Percentiles rank a stretch among this genome's conserved stretches.
These are phyloP conservation scores for Bemisia tabaci DNA, from an alignment of 1,140 invertebrate species.

Conservation along the genomic window DNA sequence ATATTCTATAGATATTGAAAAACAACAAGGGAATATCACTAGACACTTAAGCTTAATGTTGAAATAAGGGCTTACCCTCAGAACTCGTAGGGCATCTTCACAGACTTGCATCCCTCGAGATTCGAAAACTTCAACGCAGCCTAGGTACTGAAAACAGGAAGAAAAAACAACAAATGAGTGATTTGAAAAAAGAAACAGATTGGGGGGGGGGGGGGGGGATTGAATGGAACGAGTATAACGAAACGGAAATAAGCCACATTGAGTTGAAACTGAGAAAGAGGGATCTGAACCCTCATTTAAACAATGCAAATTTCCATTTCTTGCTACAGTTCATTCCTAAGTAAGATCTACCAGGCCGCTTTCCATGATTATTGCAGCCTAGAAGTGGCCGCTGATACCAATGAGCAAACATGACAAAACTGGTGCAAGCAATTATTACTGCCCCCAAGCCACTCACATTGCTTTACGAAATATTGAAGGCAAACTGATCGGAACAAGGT, in stretches of 20 bases:
- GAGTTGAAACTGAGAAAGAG: no score
- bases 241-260: neutral
- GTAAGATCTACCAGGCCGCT: no score
- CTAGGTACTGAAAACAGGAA: conserved; percentile 65
- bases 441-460: no score
- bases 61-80: conserved; percentile 73
- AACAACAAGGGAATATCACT: neutral
- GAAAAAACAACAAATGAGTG: conserved; percentile 10
- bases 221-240: conserved; percentile 7
- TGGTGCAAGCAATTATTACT: no score
- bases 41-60: no score
- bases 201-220: conserved; percentile 11
- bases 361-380: neutral
- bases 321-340: neutral
- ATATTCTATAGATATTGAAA: no score
- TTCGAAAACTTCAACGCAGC: conserved; percentile 97
- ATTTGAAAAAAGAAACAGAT: conserved; percentile 7
- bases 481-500: no score
- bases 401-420: no score
- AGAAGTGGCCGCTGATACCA: neutral
- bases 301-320: no score
- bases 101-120: conserved; percentile 98
- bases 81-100: conserved; percentile 92
- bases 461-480: neutral
- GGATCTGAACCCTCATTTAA: no score